Percentiles rank a stretch among this genome's conserved stretches.
Evolutionary conservation across 2,797 vertebrate species (phyloP).

Genomic region (Spinibarbus caldwelli): DNA sequence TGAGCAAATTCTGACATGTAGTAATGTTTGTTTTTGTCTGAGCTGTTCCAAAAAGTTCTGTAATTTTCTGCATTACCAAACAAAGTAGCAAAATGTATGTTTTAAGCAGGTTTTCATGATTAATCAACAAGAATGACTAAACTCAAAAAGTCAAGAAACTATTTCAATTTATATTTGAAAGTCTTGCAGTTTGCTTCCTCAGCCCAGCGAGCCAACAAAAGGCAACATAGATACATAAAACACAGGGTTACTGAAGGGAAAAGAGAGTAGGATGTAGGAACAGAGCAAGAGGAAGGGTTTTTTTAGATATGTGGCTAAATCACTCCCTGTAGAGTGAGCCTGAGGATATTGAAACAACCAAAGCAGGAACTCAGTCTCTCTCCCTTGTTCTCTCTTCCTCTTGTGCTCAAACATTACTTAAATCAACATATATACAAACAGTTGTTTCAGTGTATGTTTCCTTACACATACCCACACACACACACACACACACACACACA

Average conservation of each 20-base stretch:
- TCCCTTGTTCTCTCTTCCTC: constrained; percentile 5
- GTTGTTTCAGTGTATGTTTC: constrained; percentile 13
- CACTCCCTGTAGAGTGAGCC: constrained; percentile 44
- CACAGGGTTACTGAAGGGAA: constrained; percentile 62
- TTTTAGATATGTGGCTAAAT: constrained; percentile 33
- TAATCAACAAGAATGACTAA: constrained; percentile 1
- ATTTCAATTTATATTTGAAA: not conserved
- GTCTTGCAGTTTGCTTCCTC: not conserved
- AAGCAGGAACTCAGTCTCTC: constrained; percentile 17
- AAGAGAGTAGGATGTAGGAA: constrained; percentile 16
- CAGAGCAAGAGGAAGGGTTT: constrained; percentile 1
- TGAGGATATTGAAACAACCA: constrained; percentile 52
- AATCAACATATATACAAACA: constrained; percentile 35
- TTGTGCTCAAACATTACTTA: constrained; percentile 22
- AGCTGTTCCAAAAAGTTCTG: not conserved
- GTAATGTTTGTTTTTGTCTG: not conserved
- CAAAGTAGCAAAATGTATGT: not conserved
- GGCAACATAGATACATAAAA: constrained; percentile 47
- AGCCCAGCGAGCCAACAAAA: not conserved
- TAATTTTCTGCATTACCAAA: not conserved
- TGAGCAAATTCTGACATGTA: not conserved
- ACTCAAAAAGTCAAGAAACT: not conserved
- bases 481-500: not conserved
- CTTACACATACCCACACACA: no score
- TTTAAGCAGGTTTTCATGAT: not conserved